Evolutionary conservation across 2,888 invertebrate genomes (phyloP), one percentile per base, ranked within the genome.

Genomic region (Amiota mariae): DNA sequence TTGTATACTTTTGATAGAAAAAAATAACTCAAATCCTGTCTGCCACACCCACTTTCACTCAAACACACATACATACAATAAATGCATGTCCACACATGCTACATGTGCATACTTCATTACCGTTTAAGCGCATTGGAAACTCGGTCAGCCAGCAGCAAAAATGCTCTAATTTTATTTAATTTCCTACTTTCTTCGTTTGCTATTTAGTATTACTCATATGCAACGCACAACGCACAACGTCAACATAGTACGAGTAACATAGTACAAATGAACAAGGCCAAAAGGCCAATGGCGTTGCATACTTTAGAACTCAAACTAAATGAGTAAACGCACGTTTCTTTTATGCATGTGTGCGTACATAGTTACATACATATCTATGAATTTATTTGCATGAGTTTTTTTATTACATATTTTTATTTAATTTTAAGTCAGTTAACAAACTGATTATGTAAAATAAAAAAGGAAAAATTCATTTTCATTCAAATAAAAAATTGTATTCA

Each of bases 371-470:
- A 24, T 51, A 18, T 66, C 48, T 59, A 51, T 49, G 24, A 20
- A 68, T 49, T 68, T 66, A 71, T 48, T 36, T 61, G 64, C 64
- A 75, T 73, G 78, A 71, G 72, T 36, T 36, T 36, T 36, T 36
- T 0, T 36, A 6, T 36, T 3, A 11, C 11, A 15, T 54, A 15
- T 54, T 54, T 15, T 11, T 54, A 57, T 18, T 59, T 20, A 11
- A 20, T 66, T 72, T 75, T 72, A 85, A 85, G 85, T 83, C 82
- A 83, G 82, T 83, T 83, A 82, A 84, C 85, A 6, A 6, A 84
- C 85, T 36, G 85, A 83, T 83, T 83, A 83, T 85, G 82, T 85
- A 85, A 83, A 80, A 84, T 82, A 80, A 85, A 85, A 83, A 82
- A 84, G 81, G 83, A 20, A 36, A 36, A 36, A 6, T 36, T 6